Evolutionary conservation across 2,113 vertebrate genomes (phyloP).

Genomic region (Mystacornis crossleyi): DNA sequence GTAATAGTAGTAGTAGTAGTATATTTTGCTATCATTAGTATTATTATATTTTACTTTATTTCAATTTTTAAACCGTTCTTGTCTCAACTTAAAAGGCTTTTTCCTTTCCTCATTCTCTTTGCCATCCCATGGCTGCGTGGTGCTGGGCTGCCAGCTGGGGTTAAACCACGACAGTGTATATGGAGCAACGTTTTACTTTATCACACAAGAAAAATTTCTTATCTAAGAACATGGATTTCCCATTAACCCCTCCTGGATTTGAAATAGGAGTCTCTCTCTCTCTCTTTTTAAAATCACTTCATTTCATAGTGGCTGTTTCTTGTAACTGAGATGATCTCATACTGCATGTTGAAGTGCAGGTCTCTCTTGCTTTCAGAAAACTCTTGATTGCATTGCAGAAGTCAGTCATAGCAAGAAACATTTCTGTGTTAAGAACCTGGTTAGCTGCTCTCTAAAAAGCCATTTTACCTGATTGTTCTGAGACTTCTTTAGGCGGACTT

Average conservation of each 20-base stretch:
- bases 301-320: not conserved
- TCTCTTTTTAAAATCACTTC: not conserved
- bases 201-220: not conserved
- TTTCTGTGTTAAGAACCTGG: not conserved
- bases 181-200: not conserved
- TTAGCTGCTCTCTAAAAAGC: not conserved
- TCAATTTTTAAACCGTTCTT: not conserved
- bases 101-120: not conserved
- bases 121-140: fast-evolving
- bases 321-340: not conserved
- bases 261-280: not conserved
- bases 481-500: not conserved
- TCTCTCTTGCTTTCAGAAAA: not conserved
- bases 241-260: not conserved
- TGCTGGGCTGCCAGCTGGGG: not conserved
- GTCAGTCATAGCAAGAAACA: not conserved
- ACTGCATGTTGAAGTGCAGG: not conserved
- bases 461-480: not conserved
- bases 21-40: not conserved
- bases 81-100: not conserved
- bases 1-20: not conserved
- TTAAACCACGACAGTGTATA: not conserved
- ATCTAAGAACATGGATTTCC: not conserved
- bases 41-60: not conserved
- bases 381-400: not conserved